phyloP scores from a whole-genome alignment of 2,797 vertebrate species.

The Hozukius guyotensis region DNA sequence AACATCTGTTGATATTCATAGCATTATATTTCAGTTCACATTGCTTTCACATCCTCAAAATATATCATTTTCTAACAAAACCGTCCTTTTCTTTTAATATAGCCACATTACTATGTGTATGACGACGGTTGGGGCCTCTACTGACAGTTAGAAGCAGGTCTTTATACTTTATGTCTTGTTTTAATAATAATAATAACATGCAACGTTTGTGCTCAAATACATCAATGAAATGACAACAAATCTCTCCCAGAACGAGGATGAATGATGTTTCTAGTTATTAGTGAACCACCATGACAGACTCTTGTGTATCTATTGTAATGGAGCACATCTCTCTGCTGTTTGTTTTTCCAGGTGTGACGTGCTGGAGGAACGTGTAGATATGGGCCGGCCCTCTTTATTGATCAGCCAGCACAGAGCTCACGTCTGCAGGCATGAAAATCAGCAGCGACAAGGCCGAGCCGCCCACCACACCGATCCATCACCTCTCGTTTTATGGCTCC shows the following conservation, averaged over 20 bases:
- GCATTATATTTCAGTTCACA: too few relatives aligned
- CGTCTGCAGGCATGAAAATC: constrained; percentile 40
- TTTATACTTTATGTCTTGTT: not conserved
- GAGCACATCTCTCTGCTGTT: not conserved
- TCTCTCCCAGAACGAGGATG: not conserved
- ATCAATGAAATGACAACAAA: not conserved
- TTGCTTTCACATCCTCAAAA: not conserved
- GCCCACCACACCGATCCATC: constrained; percentile 68
- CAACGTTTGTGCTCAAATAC: not conserved
- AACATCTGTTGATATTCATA: too few relatives aligned
- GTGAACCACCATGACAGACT: not conserved
- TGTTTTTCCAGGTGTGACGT: constrained; percentile 17
- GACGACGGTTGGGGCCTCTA: too few relatives aligned
- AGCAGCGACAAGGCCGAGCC: constrained; percentile 57
- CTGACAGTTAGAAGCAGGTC: too few relatives aligned
- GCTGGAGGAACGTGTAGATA: constrained; percentile 31
- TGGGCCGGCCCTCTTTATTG: constrained; percentile 23
- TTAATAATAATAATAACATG: not conserved
- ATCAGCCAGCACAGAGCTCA: constrained; percentile 30
- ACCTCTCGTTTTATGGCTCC: constrained; percentile 62
- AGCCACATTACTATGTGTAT: not conserved
- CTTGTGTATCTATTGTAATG: not conserved
- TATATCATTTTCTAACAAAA: not conserved
- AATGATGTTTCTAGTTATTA: not conserved
- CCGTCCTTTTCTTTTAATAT: not conserved